A percentile compares a stretch with the other conserved stretches of the same genome.
These are phyloP conservation scores for Papilio gigon DNA, from an alignment of 2,888 invertebrate genomes.

Conservation along the genomic window DNA sequence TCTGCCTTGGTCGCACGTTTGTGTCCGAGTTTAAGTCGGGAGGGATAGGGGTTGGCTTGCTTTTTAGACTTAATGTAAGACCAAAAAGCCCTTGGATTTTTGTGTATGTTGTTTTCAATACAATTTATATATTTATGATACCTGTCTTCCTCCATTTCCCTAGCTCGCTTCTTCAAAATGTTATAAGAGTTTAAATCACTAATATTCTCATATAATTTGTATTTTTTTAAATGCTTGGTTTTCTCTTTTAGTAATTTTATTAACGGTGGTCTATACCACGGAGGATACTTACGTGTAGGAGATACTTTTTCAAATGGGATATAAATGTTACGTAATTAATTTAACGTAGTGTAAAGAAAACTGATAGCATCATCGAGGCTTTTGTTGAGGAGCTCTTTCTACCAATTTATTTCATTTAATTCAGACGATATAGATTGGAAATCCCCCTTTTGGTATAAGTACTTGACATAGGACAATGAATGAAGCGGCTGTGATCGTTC, in stretches of 20 bases:
- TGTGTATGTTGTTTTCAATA: slow-evolving; percentile 17
- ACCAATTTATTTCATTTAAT: slow-evolving; percentile 1
- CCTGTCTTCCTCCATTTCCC: neutral
- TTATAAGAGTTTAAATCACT: neutral
- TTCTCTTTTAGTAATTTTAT: slow-evolving; percentile 15
- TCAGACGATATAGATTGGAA: neutral
- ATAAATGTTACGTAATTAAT: neutral
- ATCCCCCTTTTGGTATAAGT: neutral
- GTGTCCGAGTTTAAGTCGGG: neutral
- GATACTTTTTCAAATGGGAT: slow-evolving; percentile 18
- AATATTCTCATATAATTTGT: neutral
- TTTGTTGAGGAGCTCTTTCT: neutral
- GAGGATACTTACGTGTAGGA: neutral
- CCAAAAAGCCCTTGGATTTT: slow-evolving; percentile 18
- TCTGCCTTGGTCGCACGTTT: neutral
- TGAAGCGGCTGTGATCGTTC: neutral
- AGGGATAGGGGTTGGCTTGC: slow-evolving; percentile 12
- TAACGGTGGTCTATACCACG: slow-evolving; percentile 7
- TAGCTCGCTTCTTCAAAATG: neutral
- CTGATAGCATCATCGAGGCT: neutral
- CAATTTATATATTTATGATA: slow-evolving; percentile 13
- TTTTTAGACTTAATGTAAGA: slow-evolving; percentile 6
- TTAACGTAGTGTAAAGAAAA: neutral
- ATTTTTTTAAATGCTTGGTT: slow-evolving; percentile 15
- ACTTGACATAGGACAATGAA: neutral